A percentile compares a stretch with the other conserved stretches of the same genome.
Conservation (phyloP, 2,888 invertebrate genomes). For the Arrhopalites spinosus region DNA sequence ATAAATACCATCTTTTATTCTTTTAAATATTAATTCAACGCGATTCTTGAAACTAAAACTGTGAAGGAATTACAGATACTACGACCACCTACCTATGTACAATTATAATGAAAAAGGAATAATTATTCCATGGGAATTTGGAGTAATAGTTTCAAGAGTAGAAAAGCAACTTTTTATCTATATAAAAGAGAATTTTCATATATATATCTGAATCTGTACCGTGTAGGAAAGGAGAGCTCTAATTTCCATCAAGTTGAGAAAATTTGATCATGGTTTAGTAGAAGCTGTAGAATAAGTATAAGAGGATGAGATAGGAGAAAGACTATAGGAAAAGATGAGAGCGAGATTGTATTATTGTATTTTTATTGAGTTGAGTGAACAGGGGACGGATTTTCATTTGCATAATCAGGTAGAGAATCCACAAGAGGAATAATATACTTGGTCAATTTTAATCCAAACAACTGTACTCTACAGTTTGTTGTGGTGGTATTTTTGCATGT, state of each 20-base stretch:
- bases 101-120: too few relatives aligned
- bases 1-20: conserved; percentile 21
- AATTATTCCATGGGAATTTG: too few relatives aligned
- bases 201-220: too few relatives aligned
- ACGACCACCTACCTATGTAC: background rate
- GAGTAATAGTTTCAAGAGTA: too few relatives aligned
- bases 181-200: too few relatives aligned
- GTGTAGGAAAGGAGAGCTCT: too few relatives aligned
- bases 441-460: background rate
- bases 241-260: background rate
- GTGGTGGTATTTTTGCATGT: background rate
- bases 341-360: background rate
- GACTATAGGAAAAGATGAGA: background rate
- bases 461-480: too few relatives aligned
- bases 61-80: background rate
- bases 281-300: background rate
- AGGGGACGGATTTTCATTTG: conserved; percentile 20
- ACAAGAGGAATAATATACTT: background rate
- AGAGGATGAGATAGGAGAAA: background rate
- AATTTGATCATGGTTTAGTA: background rate
- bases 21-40: background rate
- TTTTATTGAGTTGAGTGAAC: background rate
- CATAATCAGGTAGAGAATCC: conserved; percentile 22
- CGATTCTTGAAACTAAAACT: background rate
- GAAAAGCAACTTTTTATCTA: too few relatives aligned